These are phyloP conservation scores for Ethmia dodecea DNA, from an alignment of 2,888 invertebrate genomes.

Conservation along the genomic window DNA sequence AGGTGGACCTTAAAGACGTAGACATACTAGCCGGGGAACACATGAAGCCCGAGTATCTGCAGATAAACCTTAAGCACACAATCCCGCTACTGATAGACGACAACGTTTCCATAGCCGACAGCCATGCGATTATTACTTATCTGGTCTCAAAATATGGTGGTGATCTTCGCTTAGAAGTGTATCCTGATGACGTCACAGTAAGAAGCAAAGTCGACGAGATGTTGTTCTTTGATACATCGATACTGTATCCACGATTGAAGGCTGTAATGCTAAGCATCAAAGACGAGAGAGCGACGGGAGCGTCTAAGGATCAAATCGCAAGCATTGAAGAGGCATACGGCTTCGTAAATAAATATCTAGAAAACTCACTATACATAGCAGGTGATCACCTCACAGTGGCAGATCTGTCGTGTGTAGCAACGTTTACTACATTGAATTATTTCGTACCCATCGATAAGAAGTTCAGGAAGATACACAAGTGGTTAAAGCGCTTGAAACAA, in stretches of 20 bases:
- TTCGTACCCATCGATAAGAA: constrained; percentile 28
- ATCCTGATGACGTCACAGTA: constrained; percentile 29
- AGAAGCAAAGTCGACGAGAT: constrained; percentile 34
- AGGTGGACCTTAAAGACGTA: constrained; percentile 30
- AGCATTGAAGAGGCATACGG: constrained; percentile 36
- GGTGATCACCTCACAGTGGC: constrained; percentile 34
- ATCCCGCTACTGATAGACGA: constrained; percentile 43
- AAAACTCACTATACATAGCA: constrained; percentile 26
- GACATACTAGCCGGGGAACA: constrained; percentile 31
- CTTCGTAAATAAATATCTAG: constrained; percentile 35
- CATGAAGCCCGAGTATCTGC: constrained; percentile 30
- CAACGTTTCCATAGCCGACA: constrained; percentile 33
- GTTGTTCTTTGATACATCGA: constrained; percentile 36
- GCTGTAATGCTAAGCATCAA: constrained; percentile 26
- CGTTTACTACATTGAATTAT: constrained; percentile 31
- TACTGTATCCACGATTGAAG: constrained; percentile 34
- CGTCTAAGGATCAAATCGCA: constrained; percentile 22
- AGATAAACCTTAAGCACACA: constrained; percentile 40
- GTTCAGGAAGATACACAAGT: constrained; percentile 25
- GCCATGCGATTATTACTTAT: constrained; percentile 41
- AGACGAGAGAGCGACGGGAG: constrained; percentile 13
- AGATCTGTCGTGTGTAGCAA: constrained; percentile 39
- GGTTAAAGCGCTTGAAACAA: constrained; percentile 34
- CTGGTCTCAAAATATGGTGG: constrained; percentile 31
- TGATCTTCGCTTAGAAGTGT: constrained; percentile 24